Percentiles rank a stretch among this genome's conserved stretches.
Conservation (phyloP, 2,888 invertebrate species). For the Noctua fimbriata region DNA sequence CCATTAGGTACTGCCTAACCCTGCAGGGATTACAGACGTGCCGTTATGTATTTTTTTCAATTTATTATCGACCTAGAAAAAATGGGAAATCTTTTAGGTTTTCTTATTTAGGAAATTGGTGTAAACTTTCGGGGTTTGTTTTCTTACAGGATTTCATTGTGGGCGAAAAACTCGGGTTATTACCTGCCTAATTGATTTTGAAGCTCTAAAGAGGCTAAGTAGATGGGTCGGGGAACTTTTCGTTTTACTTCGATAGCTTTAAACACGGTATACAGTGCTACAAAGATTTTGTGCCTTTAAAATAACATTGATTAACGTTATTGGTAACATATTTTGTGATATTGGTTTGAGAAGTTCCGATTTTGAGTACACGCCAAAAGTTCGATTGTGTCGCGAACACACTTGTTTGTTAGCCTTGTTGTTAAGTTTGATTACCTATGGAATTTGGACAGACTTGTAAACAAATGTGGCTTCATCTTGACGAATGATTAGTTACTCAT, state of each 20-base stretch:
- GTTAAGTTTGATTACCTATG: not conserved
- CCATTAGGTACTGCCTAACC: too few species aligned
- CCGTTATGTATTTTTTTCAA: not conserved
- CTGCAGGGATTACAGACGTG: too few species aligned
- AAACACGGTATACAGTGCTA: not conserved
- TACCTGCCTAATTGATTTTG: not conserved
- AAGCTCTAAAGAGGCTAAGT: not conserved
- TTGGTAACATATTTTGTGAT: not conserved
- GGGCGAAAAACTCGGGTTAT: not conserved
- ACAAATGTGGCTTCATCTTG: not conserved
- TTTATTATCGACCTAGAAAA: not conserved
- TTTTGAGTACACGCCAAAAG: not conserved
- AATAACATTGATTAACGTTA: not conserved
- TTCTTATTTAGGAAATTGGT: not conserved
- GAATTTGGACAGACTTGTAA: not conserved
- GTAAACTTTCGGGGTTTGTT: not conserved
- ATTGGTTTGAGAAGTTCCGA: not conserved
- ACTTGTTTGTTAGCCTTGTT: not conserved
- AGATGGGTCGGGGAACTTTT: not conserved
- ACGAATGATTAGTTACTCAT: not conserved
- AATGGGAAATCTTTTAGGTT: not conserved
- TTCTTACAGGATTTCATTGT: not conserved
- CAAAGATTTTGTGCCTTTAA: not conserved
- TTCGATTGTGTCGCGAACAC: not conserved
- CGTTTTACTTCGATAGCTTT: not conserved